Conservation (phyloP, 2,797 vertebrate genomes). For the Hozukius guyotensis region DNA sequence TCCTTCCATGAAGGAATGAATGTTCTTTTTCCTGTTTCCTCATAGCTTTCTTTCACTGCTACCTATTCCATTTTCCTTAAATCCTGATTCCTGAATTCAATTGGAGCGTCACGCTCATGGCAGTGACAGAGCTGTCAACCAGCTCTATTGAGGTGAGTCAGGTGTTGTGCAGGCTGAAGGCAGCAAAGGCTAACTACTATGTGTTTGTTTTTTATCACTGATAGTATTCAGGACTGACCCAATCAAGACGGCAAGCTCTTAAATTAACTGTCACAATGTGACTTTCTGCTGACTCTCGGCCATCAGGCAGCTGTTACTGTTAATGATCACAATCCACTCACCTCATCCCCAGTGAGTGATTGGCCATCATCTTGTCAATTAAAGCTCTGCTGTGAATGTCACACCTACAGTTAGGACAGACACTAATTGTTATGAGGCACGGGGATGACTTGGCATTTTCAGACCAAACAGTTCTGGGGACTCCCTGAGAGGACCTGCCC, state of each 20-base stretch:
- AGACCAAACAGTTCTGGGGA: not conserved
- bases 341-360: conserved; percentile 29
- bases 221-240: not conserved
- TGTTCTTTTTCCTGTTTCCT: conserved; percentile 24
- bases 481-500: not conserved
- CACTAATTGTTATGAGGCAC: not conserved
- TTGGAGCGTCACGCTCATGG: conserved; percentile 3
- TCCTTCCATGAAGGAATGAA: conserved; percentile 47
- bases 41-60: conserved; percentile 15
- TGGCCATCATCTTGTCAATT: conserved; percentile 35
- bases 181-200: not conserved
- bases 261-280: conserved; percentile 22
- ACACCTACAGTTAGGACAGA: conserved; percentile 6
- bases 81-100: conserved; percentile 36
- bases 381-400: conserved; percentile 30
- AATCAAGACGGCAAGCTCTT: conserved; percentile 3
- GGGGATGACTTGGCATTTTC: not conserved
- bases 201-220: conserved; percentile 1
- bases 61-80: conserved; percentile 37
- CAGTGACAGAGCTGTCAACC: conserved; percentile 39
- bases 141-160: not conserved
- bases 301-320: conserved; percentile 36
- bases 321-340: conserved; percentile 35
- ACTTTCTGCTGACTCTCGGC: conserved; percentile 10
- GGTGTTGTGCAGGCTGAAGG: conserved; percentile 7